phyloP scores from a whole-genome alignment of 2,113 vertebrate genomes.

The Ariopsis seemanni region DNA sequence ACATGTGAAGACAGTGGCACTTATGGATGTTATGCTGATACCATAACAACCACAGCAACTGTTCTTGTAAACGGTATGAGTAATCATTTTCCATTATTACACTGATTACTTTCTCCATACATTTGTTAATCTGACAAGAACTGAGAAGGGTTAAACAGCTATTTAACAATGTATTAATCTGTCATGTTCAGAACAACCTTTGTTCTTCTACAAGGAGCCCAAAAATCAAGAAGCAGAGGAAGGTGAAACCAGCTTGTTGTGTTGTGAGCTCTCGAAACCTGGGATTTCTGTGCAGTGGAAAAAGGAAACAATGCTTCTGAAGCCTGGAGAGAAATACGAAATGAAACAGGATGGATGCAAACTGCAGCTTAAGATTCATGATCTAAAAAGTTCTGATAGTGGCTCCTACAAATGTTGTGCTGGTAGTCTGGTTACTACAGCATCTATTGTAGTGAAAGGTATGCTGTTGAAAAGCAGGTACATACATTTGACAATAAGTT shows the following conservation, averaged over 20 bases:
- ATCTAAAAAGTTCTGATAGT: conserved; percentile 73
- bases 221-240: conserved; percentile 70
- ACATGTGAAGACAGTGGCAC: conserved; percentile 68
- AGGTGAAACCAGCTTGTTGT: conserved; percentile 68
- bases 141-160: not conserved
- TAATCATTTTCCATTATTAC: not conserved
- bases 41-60: conserved; percentile 61
- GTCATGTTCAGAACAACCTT: conserved; percentile 32
- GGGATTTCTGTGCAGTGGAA: conserved; percentile 67
- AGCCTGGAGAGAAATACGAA: conserved; percentile 74
- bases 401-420: conserved; percentile 72
- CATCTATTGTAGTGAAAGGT: conserved; percentile 73
- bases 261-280: conserved; percentile 76
- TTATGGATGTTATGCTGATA: conserved; percentile 66
- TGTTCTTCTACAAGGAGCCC: conserved; percentile 50
- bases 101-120: not conserved
- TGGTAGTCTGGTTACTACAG: conserved; percentile 67
- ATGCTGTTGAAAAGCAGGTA: not conserved
- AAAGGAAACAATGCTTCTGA: conserved; percentile 68
- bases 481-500: not conserved
- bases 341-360: conserved; percentile 73
- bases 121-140: not conserved
- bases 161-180: not conserved
- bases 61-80: conserved; percentile 64
- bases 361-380: conserved; percentile 73